Evolutionary conservation across 2,113 vertebrate genomes (phyloP), one percentile per base, ranked within the genome.

Genomic region (Myiagra hebetior): DNA sequence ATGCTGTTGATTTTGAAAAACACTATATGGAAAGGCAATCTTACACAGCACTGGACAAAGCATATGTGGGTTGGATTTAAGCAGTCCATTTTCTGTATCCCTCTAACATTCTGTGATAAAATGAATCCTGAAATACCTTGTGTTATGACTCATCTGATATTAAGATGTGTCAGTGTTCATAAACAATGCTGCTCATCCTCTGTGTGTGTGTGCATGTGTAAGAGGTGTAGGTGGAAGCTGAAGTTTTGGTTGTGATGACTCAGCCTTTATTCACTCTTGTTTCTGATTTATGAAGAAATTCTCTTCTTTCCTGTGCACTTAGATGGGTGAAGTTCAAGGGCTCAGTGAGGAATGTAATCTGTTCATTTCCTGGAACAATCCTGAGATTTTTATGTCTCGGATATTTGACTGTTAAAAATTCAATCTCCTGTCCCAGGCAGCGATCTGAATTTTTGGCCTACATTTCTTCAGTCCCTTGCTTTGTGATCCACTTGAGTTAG

Each of bases 141-240:
- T 75, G 12, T 85, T 83, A 37, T 97, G 97, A 97, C 70, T 97
- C 95, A 97, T 95, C 47, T 95, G 93, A 44, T 93, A 91, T 86
- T 85, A 94, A 89, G 91, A 93, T 83, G 76, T 83, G 85, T 91
- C 88, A 94, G 68, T 79, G 80, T 91, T 94, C 93, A 94, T 87
- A 94, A 96, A 96, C 95, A 96, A 85, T 83, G 86, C 70, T 93
- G 93, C 93, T 95, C 93, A 79, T 95, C 90, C 67, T 93, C 76
- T 84, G 13, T 92, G 56, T 96, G 56, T 89, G 31, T 95, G 84
- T 94, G 81, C 85, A 82, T 94, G 94, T 93, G 77, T 69, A 67
- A 95, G 91, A 94, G 76, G 59, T 94, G 97, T 97, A 87, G 96
- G 97, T 86, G 93, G 94, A 62, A 93, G 75, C 59, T 88, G 89